Percentiles rank a stretch among this genome's conserved stretches.
Evolutionary conservation across 2,113 vertebrate genomes (phyloP).

Genomic region (Aptenodytes forsteri): DNA sequence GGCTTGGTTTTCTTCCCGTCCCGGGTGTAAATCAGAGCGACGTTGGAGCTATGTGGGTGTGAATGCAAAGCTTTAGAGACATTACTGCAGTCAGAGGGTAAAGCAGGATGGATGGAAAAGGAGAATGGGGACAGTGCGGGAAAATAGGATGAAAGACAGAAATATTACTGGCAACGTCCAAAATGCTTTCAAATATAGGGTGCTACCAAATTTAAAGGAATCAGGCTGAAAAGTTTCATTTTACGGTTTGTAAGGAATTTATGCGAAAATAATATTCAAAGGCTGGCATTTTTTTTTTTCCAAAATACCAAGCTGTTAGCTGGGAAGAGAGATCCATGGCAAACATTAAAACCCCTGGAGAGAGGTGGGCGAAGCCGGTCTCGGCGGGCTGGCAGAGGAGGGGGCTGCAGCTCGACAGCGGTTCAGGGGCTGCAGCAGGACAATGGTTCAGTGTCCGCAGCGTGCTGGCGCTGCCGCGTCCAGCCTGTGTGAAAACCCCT

Average conservation of each 20-base stretch:
- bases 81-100: neutral
- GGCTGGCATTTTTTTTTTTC: neutral
- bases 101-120: neutral
- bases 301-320: conserved; percentile 6
- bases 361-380: neutral
- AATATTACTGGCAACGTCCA: neutral
- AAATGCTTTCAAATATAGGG: neutral
- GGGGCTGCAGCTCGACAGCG: neutral
- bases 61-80: neutral
- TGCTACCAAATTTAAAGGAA: neutral
- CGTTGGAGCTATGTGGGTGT: accelerated
- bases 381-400: neutral
- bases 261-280: neutral
- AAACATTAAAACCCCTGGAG: accelerated
- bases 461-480: neutral
- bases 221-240: neutral
- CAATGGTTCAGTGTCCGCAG: accelerated
- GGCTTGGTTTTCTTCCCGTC: accelerated
- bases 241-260: neutral
- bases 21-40: neutral
- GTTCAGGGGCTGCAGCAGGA: neutral
- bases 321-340: conserved; percentile 20
- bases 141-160: neutral
- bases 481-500: neutral
- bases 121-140: neutral